phyloP scores from a whole-genome alignment of 2,113 vertebrate genomes.

The Serilophus lunatus region DNA sequence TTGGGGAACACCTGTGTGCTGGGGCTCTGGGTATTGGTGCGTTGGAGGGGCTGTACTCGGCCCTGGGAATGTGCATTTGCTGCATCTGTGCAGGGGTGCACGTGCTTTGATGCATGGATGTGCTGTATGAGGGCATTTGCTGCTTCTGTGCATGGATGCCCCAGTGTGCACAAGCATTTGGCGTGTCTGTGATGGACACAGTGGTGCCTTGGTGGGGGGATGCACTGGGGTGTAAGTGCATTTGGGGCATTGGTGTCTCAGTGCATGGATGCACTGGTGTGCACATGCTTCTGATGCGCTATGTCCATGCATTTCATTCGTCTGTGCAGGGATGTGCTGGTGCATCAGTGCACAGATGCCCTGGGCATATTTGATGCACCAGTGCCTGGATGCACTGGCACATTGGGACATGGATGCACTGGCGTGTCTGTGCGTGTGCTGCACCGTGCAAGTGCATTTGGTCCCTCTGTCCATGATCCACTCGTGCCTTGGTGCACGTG shows the following conservation, averaged over 20 bases:
- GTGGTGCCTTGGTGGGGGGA: not conserved
- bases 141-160: not conserved
- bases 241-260: too few species aligned
- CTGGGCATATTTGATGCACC: too few species aligned
- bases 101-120: not conserved
- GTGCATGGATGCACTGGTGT: too few species aligned
- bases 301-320: too few species aligned
- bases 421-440: not conserved
- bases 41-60: too few species aligned
- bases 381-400: not conserved
- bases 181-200: not conserved
- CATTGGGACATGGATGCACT: not conserved
- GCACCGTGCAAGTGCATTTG: not conserved
- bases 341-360: too few species aligned
- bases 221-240: too few species aligned
- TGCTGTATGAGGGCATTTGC: not conserved
- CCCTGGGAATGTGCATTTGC: too few species aligned
- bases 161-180: not conserved
- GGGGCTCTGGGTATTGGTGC: not conserved
- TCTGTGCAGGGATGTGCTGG: too few species aligned
- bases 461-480: not conserved
- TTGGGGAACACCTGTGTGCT: rapidly evolving
- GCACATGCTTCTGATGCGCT: too few species aligned
- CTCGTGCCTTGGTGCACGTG: not conserved
- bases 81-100: not conserved